Evolutionary conservation across 2,113 vertebrate genomes (phyloP).

Genomic region (Leptocoma aspasia): DNA sequence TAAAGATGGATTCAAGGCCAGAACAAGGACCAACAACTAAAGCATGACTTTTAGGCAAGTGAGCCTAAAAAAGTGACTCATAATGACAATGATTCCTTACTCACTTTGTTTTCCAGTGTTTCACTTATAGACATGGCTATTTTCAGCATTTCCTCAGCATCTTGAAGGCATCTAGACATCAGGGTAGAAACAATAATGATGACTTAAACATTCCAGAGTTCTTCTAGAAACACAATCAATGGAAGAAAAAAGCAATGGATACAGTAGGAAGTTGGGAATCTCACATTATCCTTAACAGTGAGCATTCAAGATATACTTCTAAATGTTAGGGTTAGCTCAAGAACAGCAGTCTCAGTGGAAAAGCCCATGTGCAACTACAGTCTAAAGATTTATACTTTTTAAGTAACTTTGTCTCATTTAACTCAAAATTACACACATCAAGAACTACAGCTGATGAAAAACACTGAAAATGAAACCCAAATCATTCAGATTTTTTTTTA

Average conservation of each 20-base stretch:
- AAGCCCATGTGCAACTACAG: not conserved
- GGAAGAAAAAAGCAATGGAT: not conserved
- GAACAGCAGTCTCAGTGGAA: not conserved
- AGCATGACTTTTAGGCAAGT: not conserved
- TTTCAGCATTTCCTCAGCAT: constrained; percentile 86
- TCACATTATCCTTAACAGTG: not conserved
- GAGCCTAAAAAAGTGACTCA: not conserved
- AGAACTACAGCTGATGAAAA: not conserved
- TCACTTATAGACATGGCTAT: constrained; percentile 80
- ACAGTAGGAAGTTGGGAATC: not conserved
- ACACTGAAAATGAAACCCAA: not conserved
- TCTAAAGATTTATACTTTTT: not conserved
- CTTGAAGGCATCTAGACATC: constrained; percentile 83
- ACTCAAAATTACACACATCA: not conserved
- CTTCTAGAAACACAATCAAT: not conserved
- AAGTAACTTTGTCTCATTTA: not conserved
- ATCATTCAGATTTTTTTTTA: not conserved
- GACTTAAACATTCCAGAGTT: not conserved
- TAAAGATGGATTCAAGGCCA: not conserved
- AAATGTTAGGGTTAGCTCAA: not conserved
- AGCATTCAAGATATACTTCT: not conserved
- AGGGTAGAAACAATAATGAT: not conserved
- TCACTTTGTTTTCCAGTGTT: constrained; percentile 85
- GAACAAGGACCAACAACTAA: not conserved
- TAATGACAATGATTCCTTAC: not conserved